Evolutionary conservation across 2,888 invertebrate species (phyloP), one percentile per base, ranked within the genome.

Genomic region (Melipona bicolor): DNA sequence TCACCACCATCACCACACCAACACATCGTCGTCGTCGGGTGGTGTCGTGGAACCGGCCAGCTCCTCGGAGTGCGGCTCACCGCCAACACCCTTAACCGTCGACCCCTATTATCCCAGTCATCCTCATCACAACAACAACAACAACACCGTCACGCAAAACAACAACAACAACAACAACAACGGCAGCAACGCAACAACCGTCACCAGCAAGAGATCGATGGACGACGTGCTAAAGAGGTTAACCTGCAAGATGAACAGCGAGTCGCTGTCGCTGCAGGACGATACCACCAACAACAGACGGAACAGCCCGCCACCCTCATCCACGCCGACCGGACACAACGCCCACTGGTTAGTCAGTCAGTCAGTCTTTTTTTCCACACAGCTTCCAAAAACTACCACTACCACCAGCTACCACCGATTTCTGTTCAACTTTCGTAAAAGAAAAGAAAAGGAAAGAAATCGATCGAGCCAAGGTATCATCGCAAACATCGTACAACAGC

Each of bases 141-240:
- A 96, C 91, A 94, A 92, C 83, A 95, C 94, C 91, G 95, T 95
- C 82, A 95, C 96, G 93, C 96, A 96, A 90, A 95, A 96, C 86
- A 96, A 96, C 92, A 95, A 96, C 92, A 95, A 96, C 86, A 96
- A 96, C 93, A 95, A 95, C 93, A 95, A 95, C 84, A 96, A 96
- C 93, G 96, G 96, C 92, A 95, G 95, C 43, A 95, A 95, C 76
- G 96, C 96, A 68, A 93, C 95, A 36, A 95, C 95, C 95, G 88
- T 96, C 80, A 96, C 96, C 83, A 95, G 96, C 90, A 97, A 97
- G 95, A 95, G 97, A 94, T 97, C 98, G 84, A 98, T 98, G 98
- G 98, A 98, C 95, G 98, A 98, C 95, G 98, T 98, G 67, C 95
- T 98, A 76, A 97, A 98, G 95, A 96, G 97, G 94, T 96, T 97